These are phyloP conservation scores for Myotis vivesi DNA, from an alignment of 2,797 vertebrate species.

Conservation along the genomic window DNA sequence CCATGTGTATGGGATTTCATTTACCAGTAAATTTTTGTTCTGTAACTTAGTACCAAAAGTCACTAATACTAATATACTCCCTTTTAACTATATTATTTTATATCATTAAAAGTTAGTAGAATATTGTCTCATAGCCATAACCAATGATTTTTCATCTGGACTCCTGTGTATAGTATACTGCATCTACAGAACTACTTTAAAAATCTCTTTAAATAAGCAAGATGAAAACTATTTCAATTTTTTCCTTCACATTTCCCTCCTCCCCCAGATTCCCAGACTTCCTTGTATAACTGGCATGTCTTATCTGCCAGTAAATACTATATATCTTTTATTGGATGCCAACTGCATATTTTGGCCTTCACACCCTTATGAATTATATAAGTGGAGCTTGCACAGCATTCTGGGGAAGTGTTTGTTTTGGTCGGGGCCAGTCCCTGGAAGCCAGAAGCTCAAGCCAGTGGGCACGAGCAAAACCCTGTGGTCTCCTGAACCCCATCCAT, in stretches of 20 bases:
- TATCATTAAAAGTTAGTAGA: not conserved
- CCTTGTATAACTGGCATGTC: not conserved
- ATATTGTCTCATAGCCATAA: not conserved
- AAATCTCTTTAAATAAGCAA: not conserved
- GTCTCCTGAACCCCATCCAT: not conserved
- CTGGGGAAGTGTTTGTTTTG: not conserved
- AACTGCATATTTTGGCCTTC: not conserved
- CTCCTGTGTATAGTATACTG: not conserved
- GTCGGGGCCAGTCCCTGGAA: not conserved
- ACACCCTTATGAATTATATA: not conserved
- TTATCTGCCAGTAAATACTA: not conserved
- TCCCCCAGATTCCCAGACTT: not conserved
- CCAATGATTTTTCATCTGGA: not conserved
- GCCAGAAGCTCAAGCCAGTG: not conserved
- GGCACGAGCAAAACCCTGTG: not conserved
- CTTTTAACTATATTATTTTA: not conserved
- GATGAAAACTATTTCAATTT: not conserved
- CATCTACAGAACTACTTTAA: not conserved
- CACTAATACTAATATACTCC: not conserved
- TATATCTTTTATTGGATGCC: not conserved
- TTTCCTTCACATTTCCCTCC: not conserved
- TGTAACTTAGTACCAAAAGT: not conserved
- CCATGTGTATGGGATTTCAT: not conserved
- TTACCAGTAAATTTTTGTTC: not conserved
- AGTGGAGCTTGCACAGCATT: not conserved